Evolutionary conservation across 2,888 invertebrate genomes (phyloP).

Genomic region (Cryptophagus acutangulus): DNA sequence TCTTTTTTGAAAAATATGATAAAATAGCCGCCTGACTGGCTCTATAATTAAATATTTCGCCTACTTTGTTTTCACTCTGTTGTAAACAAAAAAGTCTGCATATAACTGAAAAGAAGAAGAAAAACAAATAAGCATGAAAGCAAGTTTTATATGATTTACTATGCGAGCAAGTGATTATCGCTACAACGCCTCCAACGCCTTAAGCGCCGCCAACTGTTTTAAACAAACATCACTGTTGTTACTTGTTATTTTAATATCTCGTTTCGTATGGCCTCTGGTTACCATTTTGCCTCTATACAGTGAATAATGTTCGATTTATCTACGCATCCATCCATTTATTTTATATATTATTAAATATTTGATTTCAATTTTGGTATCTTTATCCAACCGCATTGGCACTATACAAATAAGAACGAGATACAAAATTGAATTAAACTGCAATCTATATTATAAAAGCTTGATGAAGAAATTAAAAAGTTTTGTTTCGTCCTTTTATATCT

Average conservation of each 20-base stretch:
- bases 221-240: constrained; percentile 49
- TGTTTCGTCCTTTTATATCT: too few relatives aligned
- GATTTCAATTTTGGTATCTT: constrained; percentile 32
- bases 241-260: constrained; percentile 48
- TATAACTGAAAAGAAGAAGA: constrained; percentile 4
- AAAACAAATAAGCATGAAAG: constrained; percentile 19
- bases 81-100: too few relatives aligned
- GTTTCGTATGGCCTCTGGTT: constrained; percentile 41
- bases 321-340: constrained; percentile 41
- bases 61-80: too few relatives aligned
- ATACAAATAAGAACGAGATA: too few relatives aligned
- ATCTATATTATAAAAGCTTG: too few relatives aligned
- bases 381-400: too few relatives aligned
- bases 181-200: constrained; percentile 47
- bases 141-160: constrained; percentile 42
- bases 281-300: constrained; percentile 31
- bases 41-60: too few relatives aligned
- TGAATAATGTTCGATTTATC: constrained; percentile 45
- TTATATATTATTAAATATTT: constrained; percentile 41
- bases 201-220: constrained; percentile 45
- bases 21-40: too few relatives aligned
- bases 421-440: too few relatives aligned
- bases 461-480: too few relatives aligned
- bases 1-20: too few relatives aligned
- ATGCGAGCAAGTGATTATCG: constrained; percentile 46